Percentiles rank a stretch among this genome's conserved stretches.
phyloP scores from a whole-genome alignment of 2,113 vertebrate species.

The Hirundichthys speculiger region DNA sequence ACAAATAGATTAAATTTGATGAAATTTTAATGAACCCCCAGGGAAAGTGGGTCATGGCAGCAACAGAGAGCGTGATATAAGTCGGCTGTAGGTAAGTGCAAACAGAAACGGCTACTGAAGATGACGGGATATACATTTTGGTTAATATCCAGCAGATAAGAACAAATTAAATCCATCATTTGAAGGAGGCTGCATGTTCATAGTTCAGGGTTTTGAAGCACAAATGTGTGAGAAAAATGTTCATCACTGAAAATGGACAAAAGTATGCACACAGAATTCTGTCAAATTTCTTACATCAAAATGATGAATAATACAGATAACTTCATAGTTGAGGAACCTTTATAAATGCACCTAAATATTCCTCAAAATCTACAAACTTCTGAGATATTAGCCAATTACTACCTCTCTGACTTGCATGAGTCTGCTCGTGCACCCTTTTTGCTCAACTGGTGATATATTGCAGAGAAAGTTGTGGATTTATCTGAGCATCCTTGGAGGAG shows the following conservation, averaged over 20 bases:
- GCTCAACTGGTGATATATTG: no score
- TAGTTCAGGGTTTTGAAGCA: slow-evolving; percentile 21
- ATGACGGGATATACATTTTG: not conserved
- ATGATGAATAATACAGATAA: not conserved
- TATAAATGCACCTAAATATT: not conserved
- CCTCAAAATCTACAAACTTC: not conserved
- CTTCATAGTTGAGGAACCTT: no score
- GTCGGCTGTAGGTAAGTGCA: slow-evolving; percentile 32
- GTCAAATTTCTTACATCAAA: slow-evolving; percentile 12
- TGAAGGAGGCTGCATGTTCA: not conserved
- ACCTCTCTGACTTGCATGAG: no score
- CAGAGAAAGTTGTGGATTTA: no score
- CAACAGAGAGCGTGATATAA: slow-evolving; percentile 29
- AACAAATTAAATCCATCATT: not conserved
- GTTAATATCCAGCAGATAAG: not conserved
- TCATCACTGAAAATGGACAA: slow-evolving; percentile 9
- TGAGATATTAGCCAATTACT: no score
- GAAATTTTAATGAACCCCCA: slow-evolving; percentile 69
- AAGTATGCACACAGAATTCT: slow-evolving; percentile 6
- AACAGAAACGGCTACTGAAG: slow-evolving; percentile 38
- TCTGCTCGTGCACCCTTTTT: no score
- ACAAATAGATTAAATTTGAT: slow-evolving; percentile 61
- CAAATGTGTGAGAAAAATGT: slow-evolving; percentile 21
- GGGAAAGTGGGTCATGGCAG: slow-evolving; percentile 65
- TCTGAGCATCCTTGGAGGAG: no score